Conservation (phyloP, 2,888 invertebrate species). For the Cremastinae sp. region DNA sequence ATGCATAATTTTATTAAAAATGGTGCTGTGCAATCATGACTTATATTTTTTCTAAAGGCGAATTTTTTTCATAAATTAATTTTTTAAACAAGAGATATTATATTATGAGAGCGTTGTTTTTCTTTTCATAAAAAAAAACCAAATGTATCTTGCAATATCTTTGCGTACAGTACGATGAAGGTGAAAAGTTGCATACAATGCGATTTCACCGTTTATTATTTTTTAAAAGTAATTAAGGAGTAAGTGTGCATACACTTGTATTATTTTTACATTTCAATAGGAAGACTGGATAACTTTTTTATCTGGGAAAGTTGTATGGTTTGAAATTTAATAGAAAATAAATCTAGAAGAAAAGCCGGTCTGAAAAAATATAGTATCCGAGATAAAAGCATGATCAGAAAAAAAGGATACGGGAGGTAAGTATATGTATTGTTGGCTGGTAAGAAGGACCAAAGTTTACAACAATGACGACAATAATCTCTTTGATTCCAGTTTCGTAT, state of each 20-base stretch:
- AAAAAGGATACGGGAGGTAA: neutral
- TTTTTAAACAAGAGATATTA: no score
- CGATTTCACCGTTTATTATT: conserved; percentile 62
- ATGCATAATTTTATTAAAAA: conserved; percentile 34
- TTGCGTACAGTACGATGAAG: conserved; percentile 61
- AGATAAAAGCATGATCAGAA: conserved; percentile 13
- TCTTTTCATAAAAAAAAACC: no score
- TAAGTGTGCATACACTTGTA: conserved; percentile 55
- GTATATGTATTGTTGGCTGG: conserved; percentile 24
- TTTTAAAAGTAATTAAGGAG: no score
- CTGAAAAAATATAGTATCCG: neutral
- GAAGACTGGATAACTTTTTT: conserved; percentile 60
- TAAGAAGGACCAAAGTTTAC: conserved; percentile 35
- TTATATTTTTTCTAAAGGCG: no score
- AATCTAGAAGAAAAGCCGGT: no score
- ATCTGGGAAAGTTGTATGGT: conserved; percentile 43
- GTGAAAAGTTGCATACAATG: conserved; percentile 63
- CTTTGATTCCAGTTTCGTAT: conserved; percentile 48
- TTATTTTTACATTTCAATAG: conserved; percentile 58
- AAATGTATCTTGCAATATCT: no score
- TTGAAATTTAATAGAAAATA: no score
- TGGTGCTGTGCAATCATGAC: no score
- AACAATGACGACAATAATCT: conserved; percentile 36
- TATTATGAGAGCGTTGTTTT: no score
- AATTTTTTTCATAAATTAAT: no score